Conservation (phyloP, 92 coral and sea anemone genomes). For the Zoanthus sansibaricus region DNA sequence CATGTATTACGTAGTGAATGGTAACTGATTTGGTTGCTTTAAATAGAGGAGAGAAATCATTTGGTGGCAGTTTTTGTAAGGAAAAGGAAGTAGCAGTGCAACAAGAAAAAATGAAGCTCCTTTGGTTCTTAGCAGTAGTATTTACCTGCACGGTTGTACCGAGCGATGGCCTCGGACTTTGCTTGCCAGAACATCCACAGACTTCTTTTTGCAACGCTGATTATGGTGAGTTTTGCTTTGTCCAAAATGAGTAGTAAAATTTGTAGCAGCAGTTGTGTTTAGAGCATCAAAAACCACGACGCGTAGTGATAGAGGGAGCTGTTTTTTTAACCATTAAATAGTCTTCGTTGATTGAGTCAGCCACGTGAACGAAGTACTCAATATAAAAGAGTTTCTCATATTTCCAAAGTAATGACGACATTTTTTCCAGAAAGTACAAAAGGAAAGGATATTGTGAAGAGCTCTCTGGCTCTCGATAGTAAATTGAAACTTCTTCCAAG, state of each 20-base stretch:
- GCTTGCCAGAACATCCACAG: conserved; percentile 67
- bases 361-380: neutral
- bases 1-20: neutral
- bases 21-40: neutral
- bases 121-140: conserved; percentile 9
- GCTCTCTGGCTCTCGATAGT: neutral
- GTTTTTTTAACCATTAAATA: neutral
- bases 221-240: conserved; percentile 56
- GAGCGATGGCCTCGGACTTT: conserved; percentile 1
- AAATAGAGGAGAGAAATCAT: neutral
- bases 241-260: neutral
- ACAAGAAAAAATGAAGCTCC: conserved; percentile 9
- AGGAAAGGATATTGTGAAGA: neutral
- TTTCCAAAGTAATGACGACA: neutral
- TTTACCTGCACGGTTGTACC: conserved; percentile 8
- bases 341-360: neutral
- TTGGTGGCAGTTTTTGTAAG: neutral
- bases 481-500: neutral
- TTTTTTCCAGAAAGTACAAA: neutral
- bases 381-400: neutral
- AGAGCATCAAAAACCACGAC: neutral
- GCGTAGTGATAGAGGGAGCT: neutral
- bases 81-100: neutral
- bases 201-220: conserved; percentile 67
- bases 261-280: neutral